Evolutionary conservation across 2,113 vertebrate genomes (phyloP).

Genomic region (Silurus meridionalis): DNA sequence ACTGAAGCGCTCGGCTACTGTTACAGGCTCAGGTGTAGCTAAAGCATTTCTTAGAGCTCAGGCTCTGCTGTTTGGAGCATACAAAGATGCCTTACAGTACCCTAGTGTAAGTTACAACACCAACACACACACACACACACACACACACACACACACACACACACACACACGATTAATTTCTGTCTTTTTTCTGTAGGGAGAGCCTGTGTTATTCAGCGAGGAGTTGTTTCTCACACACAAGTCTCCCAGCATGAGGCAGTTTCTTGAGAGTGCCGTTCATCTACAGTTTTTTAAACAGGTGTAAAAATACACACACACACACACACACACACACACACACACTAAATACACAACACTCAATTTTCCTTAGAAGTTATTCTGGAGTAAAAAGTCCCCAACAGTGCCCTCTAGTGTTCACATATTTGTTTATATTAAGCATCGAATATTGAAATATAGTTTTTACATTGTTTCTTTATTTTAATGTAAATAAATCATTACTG

Average conservation of each 20-base stretch:
- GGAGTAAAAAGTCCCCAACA: neutral
- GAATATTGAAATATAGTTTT: neutral
- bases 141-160: neutral
- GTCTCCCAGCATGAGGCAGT: conserved; percentile 74
- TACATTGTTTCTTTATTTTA: too few species aligned
- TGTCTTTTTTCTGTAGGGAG: conserved; percentile 63
- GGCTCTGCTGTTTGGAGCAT: conserved; percentile 84
- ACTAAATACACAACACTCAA: neutral
- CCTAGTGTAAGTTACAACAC: conserved; percentile 50
- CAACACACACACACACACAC: neutral
- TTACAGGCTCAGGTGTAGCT: conserved; percentile 82
- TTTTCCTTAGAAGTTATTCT: too few species aligned
- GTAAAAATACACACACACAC: too few species aligned
- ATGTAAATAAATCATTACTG: neutral
- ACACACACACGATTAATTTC: neutral
- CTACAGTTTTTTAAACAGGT: conserved; percentile 91
- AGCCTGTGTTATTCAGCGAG: conserved; percentile 75
- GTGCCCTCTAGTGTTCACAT: conserved; percentile 3
- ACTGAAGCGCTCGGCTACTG: conserved; percentile 77
- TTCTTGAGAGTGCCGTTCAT: conserved; percentile 80
- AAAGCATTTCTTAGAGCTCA: conserved; percentile 83
- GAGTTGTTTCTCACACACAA: conserved; percentile 81
- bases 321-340: neutral
- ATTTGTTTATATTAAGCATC: neutral
- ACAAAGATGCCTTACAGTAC: conserved; percentile 77